phyloP scores from a whole-genome alignment of 2,888 invertebrate genomes.

The Drosophila affinis region DNA sequence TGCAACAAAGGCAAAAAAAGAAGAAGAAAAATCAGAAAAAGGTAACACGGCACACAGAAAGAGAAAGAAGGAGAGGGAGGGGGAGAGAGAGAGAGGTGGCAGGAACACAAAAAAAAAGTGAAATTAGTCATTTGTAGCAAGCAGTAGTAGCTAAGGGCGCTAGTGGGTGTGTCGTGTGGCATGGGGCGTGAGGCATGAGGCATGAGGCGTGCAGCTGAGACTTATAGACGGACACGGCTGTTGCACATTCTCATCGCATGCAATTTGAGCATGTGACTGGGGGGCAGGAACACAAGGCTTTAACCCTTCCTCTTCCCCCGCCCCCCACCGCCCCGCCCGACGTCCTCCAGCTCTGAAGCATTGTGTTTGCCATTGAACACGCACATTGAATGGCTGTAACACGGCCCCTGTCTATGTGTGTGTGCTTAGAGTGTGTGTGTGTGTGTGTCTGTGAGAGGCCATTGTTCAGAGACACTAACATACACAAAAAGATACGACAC shows the following conservation, averaged over 20 bases:
- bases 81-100: neutral
- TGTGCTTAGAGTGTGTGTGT: conserved; percentile 8
- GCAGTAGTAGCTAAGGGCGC: conserved; percentile 31
- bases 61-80: neutral
- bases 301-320: neutral
- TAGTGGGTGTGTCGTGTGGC: conserved; percentile 17
- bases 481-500: conserved; percentile 7
- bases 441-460: conserved; percentile 20
- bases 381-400: conserved; percentile 58
- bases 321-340: neutral
- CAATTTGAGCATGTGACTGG: conserved; percentile 48
- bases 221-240: conserved; percentile 52
- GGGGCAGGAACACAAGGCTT: conserved; percentile 21
- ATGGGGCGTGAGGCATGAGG: neutral
- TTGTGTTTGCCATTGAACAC: conserved; percentile 71
- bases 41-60: conserved; percentile 25
- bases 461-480: conserved; percentile 44
- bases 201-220: neutral
- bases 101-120: conserved; percentile 30
- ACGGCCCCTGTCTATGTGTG: conserved; percentile 9
- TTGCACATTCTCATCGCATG: conserved; percentile 69
- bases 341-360: conserved; percentile 25
- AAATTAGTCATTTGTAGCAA: conserved; percentile 61
- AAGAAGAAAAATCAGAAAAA: conserved; percentile 16
- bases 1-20: conserved; percentile 27